These are phyloP conservation scores for Amphipyra tragopoginis DNA, from an alignment of 2,888 invertebrate genomes.

Conservation along the genomic window DNA sequence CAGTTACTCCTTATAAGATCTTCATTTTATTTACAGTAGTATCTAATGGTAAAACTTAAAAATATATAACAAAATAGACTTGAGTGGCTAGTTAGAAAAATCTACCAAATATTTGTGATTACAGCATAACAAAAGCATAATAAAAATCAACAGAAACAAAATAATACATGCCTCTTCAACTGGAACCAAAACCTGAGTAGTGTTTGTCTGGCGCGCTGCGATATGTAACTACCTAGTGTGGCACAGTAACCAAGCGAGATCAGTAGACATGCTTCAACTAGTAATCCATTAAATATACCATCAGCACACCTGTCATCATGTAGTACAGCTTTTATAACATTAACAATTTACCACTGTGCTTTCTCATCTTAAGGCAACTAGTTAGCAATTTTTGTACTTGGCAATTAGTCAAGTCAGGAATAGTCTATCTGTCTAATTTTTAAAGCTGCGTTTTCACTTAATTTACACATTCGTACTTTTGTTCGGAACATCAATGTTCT, in stretches of 20 bases:
- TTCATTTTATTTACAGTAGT: slow-evolving; percentile 83
- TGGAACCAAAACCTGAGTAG: slow-evolving; percentile 63
- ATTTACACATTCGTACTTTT: too few relatives aligned
- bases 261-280: not conserved
- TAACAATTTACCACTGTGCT: not conserved
- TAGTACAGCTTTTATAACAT: not conserved
- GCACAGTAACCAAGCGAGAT: not conserved
- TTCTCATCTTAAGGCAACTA: not conserved
- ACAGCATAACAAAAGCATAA: slow-evolving; percentile 84
- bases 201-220: slow-evolving; percentile 57
- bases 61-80: slow-evolving; percentile 88
- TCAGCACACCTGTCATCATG: not conserved
- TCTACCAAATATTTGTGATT: slow-evolving; percentile 84
- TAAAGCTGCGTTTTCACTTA: too few relatives aligned
- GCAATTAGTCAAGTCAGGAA: slow-evolving; percentile 7
- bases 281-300: too few relatives aligned
- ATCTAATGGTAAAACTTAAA: slow-evolving; percentile 86
- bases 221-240: not conserved
- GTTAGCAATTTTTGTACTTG: slow-evolving; percentile 18
- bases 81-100: slow-evolving; percentile 83
- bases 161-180: slow-evolving; percentile 72
- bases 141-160: slow-evolving; percentile 86
- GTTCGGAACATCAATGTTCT: too few relatives aligned
- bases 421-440: not conserved
- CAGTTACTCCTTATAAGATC: slow-evolving; percentile 80